A percentile compares a stretch with the other conserved stretches of the same genome.
phyloP scores from a whole-genome alignment of 1,140 invertebrate species.

The Galleria mellonella region DNA sequence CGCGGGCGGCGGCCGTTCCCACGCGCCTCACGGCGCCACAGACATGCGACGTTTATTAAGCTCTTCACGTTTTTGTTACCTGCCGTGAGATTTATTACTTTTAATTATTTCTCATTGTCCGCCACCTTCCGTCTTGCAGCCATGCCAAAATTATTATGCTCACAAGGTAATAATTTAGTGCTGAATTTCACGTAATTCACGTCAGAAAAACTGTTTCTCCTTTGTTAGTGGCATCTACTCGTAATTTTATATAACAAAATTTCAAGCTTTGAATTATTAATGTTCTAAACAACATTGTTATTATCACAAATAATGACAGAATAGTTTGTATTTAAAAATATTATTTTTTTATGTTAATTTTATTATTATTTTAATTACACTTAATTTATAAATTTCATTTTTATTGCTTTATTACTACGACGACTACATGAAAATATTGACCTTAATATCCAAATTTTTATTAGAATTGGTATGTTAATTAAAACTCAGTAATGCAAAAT shows the following conservation, averaged over 20 bases:
- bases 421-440: no score
- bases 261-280: no score
- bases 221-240: conserved; percentile 5
- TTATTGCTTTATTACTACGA: no score
- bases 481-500: no score
- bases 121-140: conserved; percentile 38
- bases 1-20: conserved; percentile 35
- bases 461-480: no score
- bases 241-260: conserved; percentile 3
- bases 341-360: no score
- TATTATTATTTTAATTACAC: no score
- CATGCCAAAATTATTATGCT: conserved; percentile 55
- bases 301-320: no score
- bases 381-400: no score
- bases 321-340: no score
- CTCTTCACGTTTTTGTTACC: conserved; percentile 66
- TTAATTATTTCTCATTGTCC: conserved; percentile 69
- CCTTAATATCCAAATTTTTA: no score
- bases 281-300: no score
- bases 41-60: conserved; percentile 63
- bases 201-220: conserved; percentile 10
- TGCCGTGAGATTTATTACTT: conserved; percentile 70
- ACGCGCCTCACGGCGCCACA: conserved; percentile 28
- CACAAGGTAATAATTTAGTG: conserved; percentile 32
- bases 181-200: conserved; percentile 23